These are phyloP conservation scores for Galagoides demidoff DNA, from an alignment of 2,797 vertebrate species.

Conservation along the genomic window DNA sequence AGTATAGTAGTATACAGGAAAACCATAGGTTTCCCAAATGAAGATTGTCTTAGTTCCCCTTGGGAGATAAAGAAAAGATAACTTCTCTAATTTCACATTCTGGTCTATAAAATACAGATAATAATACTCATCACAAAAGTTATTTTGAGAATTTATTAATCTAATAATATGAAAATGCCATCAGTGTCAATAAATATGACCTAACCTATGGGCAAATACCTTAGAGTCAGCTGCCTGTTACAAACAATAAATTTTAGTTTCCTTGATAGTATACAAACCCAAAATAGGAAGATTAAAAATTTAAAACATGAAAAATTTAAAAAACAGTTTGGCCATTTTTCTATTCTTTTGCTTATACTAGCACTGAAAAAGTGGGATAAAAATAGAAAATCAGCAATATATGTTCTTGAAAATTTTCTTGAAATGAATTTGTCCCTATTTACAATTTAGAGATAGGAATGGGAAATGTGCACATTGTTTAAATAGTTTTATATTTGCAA, in stretches of 20 bases:
- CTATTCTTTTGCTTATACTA: not conserved
- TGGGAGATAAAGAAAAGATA: not conserved
- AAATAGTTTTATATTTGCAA: not conserved
- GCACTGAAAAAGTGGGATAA: not conserved
- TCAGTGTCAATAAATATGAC: not conserved
- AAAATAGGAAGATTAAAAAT: not conserved
- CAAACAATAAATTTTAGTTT: not conserved
- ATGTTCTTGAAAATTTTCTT: not conserved
- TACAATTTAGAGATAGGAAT: not conserved
- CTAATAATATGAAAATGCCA: not conserved
- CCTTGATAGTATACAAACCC: not conserved
- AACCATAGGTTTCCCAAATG: not conserved
- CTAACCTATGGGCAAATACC: not conserved
- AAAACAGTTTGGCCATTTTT: not conserved
- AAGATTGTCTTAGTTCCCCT: not conserved
- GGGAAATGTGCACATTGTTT: not conserved
- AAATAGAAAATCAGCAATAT: not conserved
- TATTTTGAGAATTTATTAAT: not conserved
- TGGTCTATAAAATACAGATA: not conserved
- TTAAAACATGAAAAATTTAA: not conserved
- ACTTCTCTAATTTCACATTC: not conserved
- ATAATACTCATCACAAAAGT: not conserved
- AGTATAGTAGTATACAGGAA: not conserved
- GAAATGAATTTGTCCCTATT: constrained; percentile 9
- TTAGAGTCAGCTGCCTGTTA: not conserved